Conservation (phyloP, 2,113 vertebrate genomes). For the Empidonax traillii region DNA sequence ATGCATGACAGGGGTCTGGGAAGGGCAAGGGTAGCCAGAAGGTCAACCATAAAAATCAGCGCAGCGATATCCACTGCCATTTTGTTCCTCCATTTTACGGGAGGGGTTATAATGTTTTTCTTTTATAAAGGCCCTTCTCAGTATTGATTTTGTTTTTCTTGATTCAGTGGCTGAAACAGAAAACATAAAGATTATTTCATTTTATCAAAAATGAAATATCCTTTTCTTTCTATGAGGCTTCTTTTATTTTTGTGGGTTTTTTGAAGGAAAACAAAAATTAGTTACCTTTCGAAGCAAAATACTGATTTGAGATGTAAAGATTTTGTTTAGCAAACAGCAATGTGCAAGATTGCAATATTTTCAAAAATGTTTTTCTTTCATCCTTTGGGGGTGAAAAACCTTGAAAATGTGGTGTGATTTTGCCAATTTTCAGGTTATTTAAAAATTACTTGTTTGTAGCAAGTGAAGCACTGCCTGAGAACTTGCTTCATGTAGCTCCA, state of each 20-base stretch:
- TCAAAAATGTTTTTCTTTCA: background rate
- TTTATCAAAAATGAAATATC: background rate
- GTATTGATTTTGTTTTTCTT: slow-evolving; percentile 23
- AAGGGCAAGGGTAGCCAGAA: slow-evolving; percentile 51
- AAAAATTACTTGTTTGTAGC: slow-evolving; percentile 26
- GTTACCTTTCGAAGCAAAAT: background rate
- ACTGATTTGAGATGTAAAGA: background rate
- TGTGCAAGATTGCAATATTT: background rate
- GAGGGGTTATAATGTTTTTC: background rate
- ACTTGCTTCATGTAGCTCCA: background rate
- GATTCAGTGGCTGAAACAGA: background rate
- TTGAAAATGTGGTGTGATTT: background rate
- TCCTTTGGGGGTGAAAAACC: background rate
- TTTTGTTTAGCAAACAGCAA: background rate
- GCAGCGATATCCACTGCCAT: background rate
- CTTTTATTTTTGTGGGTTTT: background rate
- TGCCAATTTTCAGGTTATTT: background rate
- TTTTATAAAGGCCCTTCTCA: background rate
- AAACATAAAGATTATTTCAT: slow-evolving; percentile 2
- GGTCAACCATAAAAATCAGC: slow-evolving; percentile 18
- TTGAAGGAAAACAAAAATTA: background rate
- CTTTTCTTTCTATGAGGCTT: background rate
- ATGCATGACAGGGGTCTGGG: background rate
- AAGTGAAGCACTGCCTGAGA: slow-evolving; percentile 15
- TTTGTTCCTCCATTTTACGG: background rate